Conservation (phyloP, 2,797 vertebrate genomes). For the Hippoglossus hippoglossus region DNA sequence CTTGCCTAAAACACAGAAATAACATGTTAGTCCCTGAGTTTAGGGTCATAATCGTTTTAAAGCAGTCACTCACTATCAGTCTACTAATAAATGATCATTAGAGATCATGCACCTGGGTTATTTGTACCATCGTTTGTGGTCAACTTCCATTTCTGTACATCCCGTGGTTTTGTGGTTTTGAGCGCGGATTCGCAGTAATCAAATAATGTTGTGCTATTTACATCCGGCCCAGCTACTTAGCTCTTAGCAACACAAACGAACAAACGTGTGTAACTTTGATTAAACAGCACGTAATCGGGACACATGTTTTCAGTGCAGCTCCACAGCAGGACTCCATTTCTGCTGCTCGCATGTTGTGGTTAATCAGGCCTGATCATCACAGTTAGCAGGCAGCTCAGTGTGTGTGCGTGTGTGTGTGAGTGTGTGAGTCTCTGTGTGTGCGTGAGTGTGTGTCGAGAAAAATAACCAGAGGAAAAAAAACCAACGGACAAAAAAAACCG, state of each 20-base stretch:
- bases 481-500: conserved; percentile 58
- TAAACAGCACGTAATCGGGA: neutral
- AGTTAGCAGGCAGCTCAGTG: conserved; percentile 40
- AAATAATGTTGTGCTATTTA: neutral
- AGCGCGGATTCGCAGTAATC: too few relatives aligned
- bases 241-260: neutral
- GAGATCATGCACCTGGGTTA: too few relatives aligned
- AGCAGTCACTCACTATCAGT: neutral
- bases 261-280: conserved; percentile 3
- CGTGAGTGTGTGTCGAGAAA: conserved; percentile 46
- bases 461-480: conserved; percentile 70
- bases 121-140: neutral
- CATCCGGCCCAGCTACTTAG: conserved; percentile 12
- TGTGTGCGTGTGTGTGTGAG: conserved; percentile 1
- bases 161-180: too few relatives aligned
- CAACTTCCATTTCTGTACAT: neutral
- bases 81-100: too few relatives aligned
- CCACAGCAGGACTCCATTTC: conserved; percentile 69
- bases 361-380: conserved; percentile 67
- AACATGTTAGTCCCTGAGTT: neutral
- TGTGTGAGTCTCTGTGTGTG: neutral
- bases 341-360: conserved; percentile 49
- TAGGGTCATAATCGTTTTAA: neutral
- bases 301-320: conserved; percentile 43
- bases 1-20: too few relatives aligned